phyloP scores from a whole-genome alignment of 2,113 vertebrate species.

The Gallinago jamesoni region DNA sequence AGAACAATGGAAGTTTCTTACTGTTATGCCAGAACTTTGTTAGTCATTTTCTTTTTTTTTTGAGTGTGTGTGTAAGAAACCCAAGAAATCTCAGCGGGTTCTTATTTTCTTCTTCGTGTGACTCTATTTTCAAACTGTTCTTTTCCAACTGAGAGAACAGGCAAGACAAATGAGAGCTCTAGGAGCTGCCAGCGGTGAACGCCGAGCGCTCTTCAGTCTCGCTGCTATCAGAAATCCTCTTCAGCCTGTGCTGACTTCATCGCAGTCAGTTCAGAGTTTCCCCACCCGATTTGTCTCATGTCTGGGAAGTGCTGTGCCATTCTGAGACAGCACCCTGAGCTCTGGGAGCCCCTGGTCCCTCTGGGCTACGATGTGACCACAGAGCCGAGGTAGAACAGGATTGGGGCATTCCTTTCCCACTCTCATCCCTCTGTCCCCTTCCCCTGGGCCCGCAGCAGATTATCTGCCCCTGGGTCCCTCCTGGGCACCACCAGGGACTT shows the following conservation, averaged over 20 bases:
- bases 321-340: neutral
- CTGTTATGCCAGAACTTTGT: neutral
- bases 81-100: slow-evolving; percentile 2
- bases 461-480: neutral
- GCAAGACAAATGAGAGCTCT: neutral
- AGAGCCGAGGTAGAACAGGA: neutral
- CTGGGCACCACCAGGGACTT: neutral
- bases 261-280: neutral
- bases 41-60: neutral
- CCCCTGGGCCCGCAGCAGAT: rapidly evolving
- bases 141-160: neutral
- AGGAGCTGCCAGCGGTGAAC: neutral
- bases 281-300: neutral
- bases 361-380: neutral
- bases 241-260: neutral
- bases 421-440: neutral
- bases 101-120: neutral
- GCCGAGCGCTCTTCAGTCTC: neutral
- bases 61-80: neutral
- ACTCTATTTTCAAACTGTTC: neutral
- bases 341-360: neutral
- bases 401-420: neutral
- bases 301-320: neutral
- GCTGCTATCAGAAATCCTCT: neutral
- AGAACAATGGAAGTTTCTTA: neutral